Evolutionary conservation across 2,888 invertebrate species (phyloP), one percentile per base, ranked within the genome.

Genomic region (Agonopterix subpropinquella): DNA sequence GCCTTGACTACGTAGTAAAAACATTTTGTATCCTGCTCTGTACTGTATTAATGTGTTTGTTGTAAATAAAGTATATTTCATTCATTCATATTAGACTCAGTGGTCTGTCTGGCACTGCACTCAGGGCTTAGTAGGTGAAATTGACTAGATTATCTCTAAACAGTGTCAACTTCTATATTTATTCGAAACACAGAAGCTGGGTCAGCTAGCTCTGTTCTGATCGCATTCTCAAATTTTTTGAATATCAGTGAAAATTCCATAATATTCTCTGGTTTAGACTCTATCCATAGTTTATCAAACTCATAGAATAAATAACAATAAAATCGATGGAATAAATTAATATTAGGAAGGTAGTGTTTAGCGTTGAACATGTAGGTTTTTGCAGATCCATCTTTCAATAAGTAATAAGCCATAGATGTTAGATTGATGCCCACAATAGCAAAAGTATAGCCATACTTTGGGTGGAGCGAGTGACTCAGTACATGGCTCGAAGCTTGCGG

Each of bases 391-490:
- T 93, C 92, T 62, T 92, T 92, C 39, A 98, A 79, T 39, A 99
- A 80, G 57, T 93, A 91, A 71, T 94, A 94, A 1, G 96, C 95
- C 92, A 98, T 93, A 59, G 95, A 95, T 0, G 98, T 98, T 44
- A 99, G 89, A 84, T 98, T 98, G 56, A 99, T 99, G 46, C 98
- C 98, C 7, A 96, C 95, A 63, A 96, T 94, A n/a, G 95, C 95
- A 80, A 93, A 96, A 4, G 93, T 95, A 73, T 96, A 98, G 46
- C 98, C 98, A 84, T 95, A 93, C 49, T 90, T 90, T 0, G 98
- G 98, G 86, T 98, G 98, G 61, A 92, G 91, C 0, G 98, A 97
- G 73, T 96, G 96, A 11, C 94, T 92, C 10, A 98, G 83, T 4
- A 97, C 95, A 73, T 96, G 95, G 47, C 91, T 91, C 1, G 97